Conservation (phyloP, 2,888 invertebrate species). For the Oasisia sp. region DNA sequence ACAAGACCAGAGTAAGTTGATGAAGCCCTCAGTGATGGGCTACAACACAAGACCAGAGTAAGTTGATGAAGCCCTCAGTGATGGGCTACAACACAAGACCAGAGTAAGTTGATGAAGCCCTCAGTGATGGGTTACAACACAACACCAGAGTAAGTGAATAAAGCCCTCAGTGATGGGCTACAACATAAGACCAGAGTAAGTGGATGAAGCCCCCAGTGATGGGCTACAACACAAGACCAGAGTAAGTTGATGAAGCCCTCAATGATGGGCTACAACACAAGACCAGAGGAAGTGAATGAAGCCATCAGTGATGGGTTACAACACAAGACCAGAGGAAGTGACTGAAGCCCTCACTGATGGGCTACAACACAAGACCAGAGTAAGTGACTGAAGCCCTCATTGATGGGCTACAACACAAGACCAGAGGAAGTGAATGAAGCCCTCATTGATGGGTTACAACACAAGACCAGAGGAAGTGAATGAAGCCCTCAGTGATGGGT, state of each 20-base stretch:
- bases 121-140: not conserved
- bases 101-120: not conserved
- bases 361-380: conserved; percentile 6
- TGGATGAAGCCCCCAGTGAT: not conserved
- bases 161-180: not conserved
- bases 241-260: not conserved
- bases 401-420: not conserved
- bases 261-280: not conserved
- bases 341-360: not conserved
- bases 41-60: not conserved
- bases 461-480: not conserved
- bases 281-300: not conserved
- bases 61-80: not conserved
- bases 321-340: not conserved
- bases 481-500: not conserved
- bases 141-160: not conserved
- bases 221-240: not conserved
- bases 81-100: not conserved
- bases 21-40: not conserved
- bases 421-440: not conserved
- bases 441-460: not conserved
- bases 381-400: not conserved
- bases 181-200: not conserved
- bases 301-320: no score
- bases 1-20: not conserved